A percentile compares a stretch with the other conserved stretches of the same genome.
Evolutionary conservation across 2,113 vertebrate species (phyloP).

Genomic region (Platycercus adscitus): DNA sequence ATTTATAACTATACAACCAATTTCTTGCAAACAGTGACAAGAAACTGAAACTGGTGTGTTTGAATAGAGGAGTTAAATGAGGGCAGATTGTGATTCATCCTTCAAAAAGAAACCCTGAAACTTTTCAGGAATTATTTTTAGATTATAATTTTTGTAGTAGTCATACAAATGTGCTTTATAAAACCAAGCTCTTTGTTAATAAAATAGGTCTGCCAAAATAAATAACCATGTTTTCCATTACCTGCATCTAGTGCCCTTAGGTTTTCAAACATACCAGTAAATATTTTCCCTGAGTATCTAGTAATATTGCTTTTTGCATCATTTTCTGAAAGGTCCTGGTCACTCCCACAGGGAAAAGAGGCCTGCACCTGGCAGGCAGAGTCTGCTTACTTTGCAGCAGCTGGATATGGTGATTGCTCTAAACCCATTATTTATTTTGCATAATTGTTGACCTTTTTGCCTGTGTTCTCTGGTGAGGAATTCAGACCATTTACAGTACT

Average conservation of each 20-base stretch:
- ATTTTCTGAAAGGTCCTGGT: neutral
- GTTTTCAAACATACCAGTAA: neutral
- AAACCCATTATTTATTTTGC: conserved; percentile 70
- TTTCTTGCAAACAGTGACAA: neutral
- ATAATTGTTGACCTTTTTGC: conserved; percentile 72
- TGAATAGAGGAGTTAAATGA: neutral
- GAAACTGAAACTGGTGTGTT: neutral
- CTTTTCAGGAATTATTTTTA: neutral
- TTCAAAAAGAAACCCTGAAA: neutral
- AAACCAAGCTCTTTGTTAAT: neutral
- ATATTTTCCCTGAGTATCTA: neutral
- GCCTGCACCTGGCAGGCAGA: conserved; percentile 31
- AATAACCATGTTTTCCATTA: rapidly evolving
- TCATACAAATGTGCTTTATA: neutral
- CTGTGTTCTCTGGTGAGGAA: conserved; percentile 38
- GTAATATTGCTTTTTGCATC: conserved; percentile 10
- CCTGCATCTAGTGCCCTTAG: neutral
- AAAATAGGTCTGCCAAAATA: neutral
- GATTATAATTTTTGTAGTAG: neutral
- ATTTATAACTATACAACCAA: neutral
- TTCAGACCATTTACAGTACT: conserved; percentile 24
- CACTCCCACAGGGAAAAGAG: neutral
- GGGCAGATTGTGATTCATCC: neutral
- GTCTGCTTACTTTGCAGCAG: conserved; percentile 47
- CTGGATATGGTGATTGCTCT: conserved; percentile 44